These are phyloP conservation scores for Peribatodes rhomboidaria DNA, from an alignment of 2,888 invertebrate species.

Conservation along the genomic window DNA sequence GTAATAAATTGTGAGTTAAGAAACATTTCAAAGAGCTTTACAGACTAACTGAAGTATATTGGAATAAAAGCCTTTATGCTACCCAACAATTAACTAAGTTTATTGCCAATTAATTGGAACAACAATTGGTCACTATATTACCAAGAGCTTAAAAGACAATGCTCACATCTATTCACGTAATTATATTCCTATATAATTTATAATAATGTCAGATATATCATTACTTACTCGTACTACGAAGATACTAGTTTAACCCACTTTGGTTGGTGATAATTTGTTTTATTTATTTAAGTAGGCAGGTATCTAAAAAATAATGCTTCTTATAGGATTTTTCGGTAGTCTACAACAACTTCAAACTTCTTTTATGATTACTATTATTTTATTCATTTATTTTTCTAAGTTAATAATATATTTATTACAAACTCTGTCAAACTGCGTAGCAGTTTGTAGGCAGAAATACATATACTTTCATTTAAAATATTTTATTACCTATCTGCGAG, in stretches of 20 bases:
- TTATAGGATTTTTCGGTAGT: no score
- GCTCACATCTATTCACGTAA: conserved; percentile 4
- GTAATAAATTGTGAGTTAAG: conserved; percentile 54
- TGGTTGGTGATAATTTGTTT: background rate
- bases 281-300: background rate
- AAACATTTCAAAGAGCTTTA: conserved; percentile 29
- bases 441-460: no score
- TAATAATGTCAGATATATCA: conserved; percentile 10
- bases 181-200: background rate
- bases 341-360: no score
- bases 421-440: no score
- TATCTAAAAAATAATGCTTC: no score
- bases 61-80: conserved; percentile 16
- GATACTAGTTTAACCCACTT: background rate
- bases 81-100: conserved; percentile 20
- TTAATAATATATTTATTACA: no score
- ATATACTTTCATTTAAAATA: no score
- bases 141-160: conserved; percentile 15
- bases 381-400: no score
- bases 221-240: background rate
- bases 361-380: no score
- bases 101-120: conserved; percentile 18
- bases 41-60: conserved; percentile 17
- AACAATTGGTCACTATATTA: conserved; percentile 19
- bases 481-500: no score